Percentiles rank a stretch among this genome's conserved stretches.
These are phyloP conservation scores for Lasioglossum villosulum DNA, from an alignment of 2,888 invertebrate genomes.

Conservation along the genomic window DNA sequence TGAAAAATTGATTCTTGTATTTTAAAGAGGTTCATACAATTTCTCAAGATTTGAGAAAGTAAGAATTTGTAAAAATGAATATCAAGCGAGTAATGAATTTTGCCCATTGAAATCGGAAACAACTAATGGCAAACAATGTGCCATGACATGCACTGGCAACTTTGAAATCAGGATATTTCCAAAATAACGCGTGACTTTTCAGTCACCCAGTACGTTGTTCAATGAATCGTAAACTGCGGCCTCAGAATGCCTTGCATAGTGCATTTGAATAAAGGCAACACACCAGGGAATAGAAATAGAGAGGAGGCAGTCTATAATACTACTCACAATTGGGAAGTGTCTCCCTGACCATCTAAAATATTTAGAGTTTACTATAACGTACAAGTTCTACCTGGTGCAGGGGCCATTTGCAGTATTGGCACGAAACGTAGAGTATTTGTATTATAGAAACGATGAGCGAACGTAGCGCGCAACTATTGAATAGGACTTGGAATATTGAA, in stretches of 20 bases:
- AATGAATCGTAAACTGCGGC: not conserved
- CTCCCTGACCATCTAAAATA: conserved; percentile 1
- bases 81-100: not conserved
- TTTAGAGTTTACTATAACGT: not conserved
- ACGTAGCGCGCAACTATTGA: not conserved
- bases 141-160: not conserved
- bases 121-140: not conserved
- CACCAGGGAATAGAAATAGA: not conserved
- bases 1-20: not conserved
- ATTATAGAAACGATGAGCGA: not conserved
- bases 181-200: not conserved
- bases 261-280: not conserved
- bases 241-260: not conserved
- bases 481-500: not conserved
- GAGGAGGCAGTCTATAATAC: not conserved
- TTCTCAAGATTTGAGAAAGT: not conserved
- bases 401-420: not conserved
- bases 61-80: not conserved
- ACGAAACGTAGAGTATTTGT: not conserved
- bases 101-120: not conserved
- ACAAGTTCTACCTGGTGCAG: not conserved
- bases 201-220: not conserved
- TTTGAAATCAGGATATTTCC: not conserved
- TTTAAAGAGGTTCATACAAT: not conserved
- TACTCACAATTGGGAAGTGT: not conserved